A percentile compares a stretch with the other conserved stretches of the same genome.
phyloP scores from a whole-genome alignment of 2,888 invertebrate species.

The Ferdinandea cuprea region DNA sequence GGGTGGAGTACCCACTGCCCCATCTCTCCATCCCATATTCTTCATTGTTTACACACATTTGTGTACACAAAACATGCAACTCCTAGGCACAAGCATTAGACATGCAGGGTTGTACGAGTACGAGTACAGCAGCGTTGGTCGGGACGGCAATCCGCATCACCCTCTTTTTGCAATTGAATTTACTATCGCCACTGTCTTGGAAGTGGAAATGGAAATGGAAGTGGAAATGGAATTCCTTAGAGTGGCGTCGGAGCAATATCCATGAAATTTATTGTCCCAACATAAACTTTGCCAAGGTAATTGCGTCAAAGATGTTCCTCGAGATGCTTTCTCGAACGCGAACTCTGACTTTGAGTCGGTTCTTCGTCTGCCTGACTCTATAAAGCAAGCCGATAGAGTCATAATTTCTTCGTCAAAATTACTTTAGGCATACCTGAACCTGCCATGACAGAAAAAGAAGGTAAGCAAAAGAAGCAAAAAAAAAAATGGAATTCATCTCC shows the following conservation, averaged over 20 bases:
- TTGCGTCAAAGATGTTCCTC: constrained; percentile 56
- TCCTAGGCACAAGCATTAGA: constrained; percentile 31
- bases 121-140: not conserved
- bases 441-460: not conserved
- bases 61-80: constrained; percentile 9
- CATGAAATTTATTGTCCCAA: constrained; percentile 71
- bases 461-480: not conserved
- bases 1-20: not conserved
- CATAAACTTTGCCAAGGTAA: constrained; percentile 71
- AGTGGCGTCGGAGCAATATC: constrained; percentile 52
- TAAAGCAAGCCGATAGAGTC: constrained; percentile 67
- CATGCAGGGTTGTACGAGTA: constrained; percentile 49
- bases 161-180: constrained; percentile 54
- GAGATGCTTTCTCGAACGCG: constrained; percentile 26
- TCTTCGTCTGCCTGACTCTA: constrained; percentile 22
- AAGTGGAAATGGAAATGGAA: no score
- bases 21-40: no score
- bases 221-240: constrained; percentile 57
- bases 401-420: constrained; percentile 71
- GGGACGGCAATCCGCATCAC: not conserved
- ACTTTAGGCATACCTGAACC: constrained; percentile 15
- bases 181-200: constrained; percentile 50
- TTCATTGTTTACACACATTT: constrained; percentile 57
- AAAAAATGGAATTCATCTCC: not conserved
- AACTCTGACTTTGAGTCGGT: not conserved